Percentiles rank a stretch among this genome's conserved stretches.
Conservation (phyloP, 2,113 vertebrate species). For the Tychaedon coryphoeus region DNA sequence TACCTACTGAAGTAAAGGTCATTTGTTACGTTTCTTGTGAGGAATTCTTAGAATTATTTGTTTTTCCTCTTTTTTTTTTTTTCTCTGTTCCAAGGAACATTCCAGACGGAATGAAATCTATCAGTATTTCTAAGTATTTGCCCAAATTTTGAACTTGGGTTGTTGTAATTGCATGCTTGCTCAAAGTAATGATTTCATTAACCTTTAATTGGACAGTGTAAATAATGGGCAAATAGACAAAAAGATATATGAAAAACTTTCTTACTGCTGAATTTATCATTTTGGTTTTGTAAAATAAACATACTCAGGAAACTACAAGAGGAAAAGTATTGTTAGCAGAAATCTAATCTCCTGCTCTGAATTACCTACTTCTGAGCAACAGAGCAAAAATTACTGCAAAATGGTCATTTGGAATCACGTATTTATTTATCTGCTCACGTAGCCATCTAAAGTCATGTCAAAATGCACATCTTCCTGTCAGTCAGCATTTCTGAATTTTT, state of each 20-base stretch:
- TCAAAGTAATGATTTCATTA: not conserved
- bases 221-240: not conserved
- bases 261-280: not conserved
- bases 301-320: slow-evolving; percentile 18
- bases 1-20: not conserved
- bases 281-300: not conserved
- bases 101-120: not conserved
- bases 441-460: not conserved
- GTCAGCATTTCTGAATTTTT: not conserved
- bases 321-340: slow-evolving; percentile 12
- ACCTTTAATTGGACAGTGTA: not conserved
- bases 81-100: not conserved
- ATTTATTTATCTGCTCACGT: not conserved
- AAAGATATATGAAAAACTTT: not conserved
- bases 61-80: not conserved
- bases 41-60: not conserved
- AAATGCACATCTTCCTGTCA: not conserved
- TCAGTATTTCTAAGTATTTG: not conserved
- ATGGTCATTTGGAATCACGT: not conserved
- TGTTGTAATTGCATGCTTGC: not conserved
- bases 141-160: not conserved
- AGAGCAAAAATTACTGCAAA: not conserved
- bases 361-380: not conserved
- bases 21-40: not conserved
- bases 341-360: not conserved